Evolutionary conservation across 2,888 invertebrate species (phyloP), one percentile per base, ranked within the genome.

Genomic region (Calameuta idolon): DNA sequence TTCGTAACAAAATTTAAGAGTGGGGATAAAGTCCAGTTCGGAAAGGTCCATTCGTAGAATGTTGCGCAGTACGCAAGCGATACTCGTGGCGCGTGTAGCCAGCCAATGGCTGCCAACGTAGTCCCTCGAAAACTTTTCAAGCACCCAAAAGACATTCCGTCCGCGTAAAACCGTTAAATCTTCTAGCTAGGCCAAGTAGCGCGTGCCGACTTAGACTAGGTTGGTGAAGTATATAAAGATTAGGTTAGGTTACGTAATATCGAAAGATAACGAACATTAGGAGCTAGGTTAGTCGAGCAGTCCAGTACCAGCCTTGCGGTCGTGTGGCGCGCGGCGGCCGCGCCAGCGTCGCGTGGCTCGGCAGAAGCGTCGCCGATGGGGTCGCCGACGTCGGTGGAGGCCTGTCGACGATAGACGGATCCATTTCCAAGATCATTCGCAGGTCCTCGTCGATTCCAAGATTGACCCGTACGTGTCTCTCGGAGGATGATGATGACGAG

Each of bases 391-490:
- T 85, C 30, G 86, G 79, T 35, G 87, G 87, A 37, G 83, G 87
- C 30, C 89, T 89, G 89, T 94, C 94, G 75, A 94, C 93, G 88
- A 94, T 93, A 83, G 93, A 93, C 33, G 94, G 94, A 89, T 94
- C 94, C 93, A 94, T 93, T 87, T 94, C 94, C 76, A 94, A 91
- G 80, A 94, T 94, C 93, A 94, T 93, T 88, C 93, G 93, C 77
- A 94, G 89, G 88, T 94, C 94, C 81, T 93, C 93, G 87, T 94
- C 94, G 83, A 94, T 94, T 30, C 94, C 94, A 82, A 94, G 92
- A 73, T 92, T 92, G 11, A 93, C 92, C 73, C 92, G 91, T 71
- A 93, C 92, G 78, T 92, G 92, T 34, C 83, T 89, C 77, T 82
- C 69, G 11, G 71, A 71, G 1, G 71, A 31, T 23, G 71, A 71